Percentiles rank a stretch among this genome's conserved stretches.
Evolutionary conservation across 2,113 vertebrate species (phyloP).

Genomic region (Macquaria australasica): DNA sequence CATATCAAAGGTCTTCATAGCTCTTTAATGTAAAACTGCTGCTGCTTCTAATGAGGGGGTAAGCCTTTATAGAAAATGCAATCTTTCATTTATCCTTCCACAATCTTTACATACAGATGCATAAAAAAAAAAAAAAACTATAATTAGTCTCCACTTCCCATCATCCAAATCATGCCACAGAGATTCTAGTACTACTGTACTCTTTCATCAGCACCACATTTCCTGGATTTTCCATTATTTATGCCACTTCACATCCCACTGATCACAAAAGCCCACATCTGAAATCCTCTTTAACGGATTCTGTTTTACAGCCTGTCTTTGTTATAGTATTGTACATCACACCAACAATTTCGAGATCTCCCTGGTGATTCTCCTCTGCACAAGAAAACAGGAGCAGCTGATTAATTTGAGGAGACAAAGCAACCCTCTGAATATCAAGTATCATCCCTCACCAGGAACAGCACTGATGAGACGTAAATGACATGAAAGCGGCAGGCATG

Average conservation of each 20-base stretch:
- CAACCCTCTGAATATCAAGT: slow-evolving; percentile 79
- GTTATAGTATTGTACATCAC: slow-evolving; percentile 67
- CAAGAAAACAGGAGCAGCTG: slow-evolving; percentile 67
- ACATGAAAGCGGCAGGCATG: slow-evolving; percentile 68
- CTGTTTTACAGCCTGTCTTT: slow-evolving; percentile 57
- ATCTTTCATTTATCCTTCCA: slow-evolving; percentile 18
- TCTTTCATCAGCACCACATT: slow-evolving; percentile 30
- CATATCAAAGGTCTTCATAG: slow-evolving; percentile 13
- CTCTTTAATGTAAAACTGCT: slow-evolving; percentile 41
- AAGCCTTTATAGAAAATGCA: slow-evolving; percentile 10
- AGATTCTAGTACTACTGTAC: not conserved
- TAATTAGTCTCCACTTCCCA: slow-evolving; percentile 19
- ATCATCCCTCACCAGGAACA: slow-evolving; percentile 69
- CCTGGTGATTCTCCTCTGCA: slow-evolving; percentile 63
- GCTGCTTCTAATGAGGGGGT: slow-evolving; percentile 23
- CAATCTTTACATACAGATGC: slow-evolving; percentile 26
- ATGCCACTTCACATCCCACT: slow-evolving; percentile 39
- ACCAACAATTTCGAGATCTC: slow-evolving; percentile 68
- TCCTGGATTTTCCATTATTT: slow-evolving; percentile 39
- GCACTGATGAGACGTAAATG: slow-evolving; percentile 75
- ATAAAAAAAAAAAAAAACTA: slow-evolving; percentile 33
- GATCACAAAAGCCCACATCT: slow-evolving; percentile 50
- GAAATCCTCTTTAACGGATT: slow-evolving; percentile 54
- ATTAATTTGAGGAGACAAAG: slow-evolving; percentile 81
- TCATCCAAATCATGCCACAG: slow-evolving; percentile 26